Conservation (phyloP, 2,113 vertebrate species). For the Meriones unguiculatus region DNA sequence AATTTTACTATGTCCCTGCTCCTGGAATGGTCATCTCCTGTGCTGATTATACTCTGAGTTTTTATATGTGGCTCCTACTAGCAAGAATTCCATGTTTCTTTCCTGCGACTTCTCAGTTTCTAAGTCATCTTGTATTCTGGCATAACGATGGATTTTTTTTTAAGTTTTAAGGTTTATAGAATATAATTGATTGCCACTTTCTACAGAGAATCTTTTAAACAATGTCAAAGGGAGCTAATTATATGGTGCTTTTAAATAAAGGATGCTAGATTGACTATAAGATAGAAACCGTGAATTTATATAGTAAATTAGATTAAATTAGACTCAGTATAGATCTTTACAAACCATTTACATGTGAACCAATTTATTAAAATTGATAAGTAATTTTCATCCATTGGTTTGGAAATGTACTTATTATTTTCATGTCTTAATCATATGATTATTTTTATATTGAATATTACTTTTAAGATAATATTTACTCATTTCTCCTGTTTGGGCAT, state of each 20-base stretch:
- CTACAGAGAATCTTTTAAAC: conserved; percentile 1
- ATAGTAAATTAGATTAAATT: not conserved
- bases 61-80: not conserved
- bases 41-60: not conserved
- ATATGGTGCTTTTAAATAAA: not conserved
- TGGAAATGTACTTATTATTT: conserved; percentile 1
- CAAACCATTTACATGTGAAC: not conserved
- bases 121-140: not conserved
- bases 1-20: not conserved
- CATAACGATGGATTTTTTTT: not conserved
- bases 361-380: conserved; percentile 10
- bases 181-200: not conserved
- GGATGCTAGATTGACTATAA: not conserved
- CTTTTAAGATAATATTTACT: not conserved
- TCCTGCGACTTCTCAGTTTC: not conserved
- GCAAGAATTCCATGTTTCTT: not conserved
- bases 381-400: not conserved
- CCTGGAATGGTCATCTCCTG: not conserved
- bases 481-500: not conserved
- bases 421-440: not conserved
- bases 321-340: not conserved
- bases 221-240: not conserved
- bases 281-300: not conserved
- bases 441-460: not conserved
- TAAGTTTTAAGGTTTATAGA: not conserved